Evolutionary conservation across 2,888 invertebrate genomes (phyloP).

Genomic region (Myopa testacea): DNA sequence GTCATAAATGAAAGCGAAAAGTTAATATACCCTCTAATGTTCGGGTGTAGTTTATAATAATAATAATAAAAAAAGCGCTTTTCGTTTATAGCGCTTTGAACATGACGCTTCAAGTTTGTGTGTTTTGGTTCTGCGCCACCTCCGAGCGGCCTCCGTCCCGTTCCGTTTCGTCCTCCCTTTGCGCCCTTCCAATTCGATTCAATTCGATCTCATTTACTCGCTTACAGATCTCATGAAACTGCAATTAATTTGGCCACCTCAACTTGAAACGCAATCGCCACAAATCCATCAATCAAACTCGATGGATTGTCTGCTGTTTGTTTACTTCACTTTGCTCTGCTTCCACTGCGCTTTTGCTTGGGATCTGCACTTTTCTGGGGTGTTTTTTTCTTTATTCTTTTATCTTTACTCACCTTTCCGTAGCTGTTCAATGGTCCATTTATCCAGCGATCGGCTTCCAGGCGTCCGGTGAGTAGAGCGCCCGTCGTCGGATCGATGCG

Average conservation of each 20-base stretch:
- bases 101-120: no score
- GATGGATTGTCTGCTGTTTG: no score
- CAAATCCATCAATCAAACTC: slow-evolving; percentile 12
- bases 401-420: slow-evolving; percentile 65
- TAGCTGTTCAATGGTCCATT: slow-evolving; percentile 68
- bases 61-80: no score
- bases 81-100: no score
- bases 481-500: slow-evolving; percentile 69
- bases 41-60: no score
- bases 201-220: no score
- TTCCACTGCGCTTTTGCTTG: neutral
- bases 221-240: neutral
- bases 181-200: no score
- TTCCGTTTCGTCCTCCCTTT: no score
- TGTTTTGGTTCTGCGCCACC: no score
- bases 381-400: neutral
- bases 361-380: no score
- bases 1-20: no score
- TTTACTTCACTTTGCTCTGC: neutral
- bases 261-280: neutral
- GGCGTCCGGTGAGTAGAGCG: slow-evolving; percentile 67
- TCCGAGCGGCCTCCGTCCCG: neutral
- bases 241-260: slow-evolving; percentile 19
- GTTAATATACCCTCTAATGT: no score
- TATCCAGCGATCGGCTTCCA: slow-evolving; percentile 69